A percentile compares a stretch with the other conserved stretches of the same genome.
These are phyloP conservation scores for Euleptes europaea DNA, from an alignment of 2,113 vertebrate species.

Conservation along the genomic window DNA sequence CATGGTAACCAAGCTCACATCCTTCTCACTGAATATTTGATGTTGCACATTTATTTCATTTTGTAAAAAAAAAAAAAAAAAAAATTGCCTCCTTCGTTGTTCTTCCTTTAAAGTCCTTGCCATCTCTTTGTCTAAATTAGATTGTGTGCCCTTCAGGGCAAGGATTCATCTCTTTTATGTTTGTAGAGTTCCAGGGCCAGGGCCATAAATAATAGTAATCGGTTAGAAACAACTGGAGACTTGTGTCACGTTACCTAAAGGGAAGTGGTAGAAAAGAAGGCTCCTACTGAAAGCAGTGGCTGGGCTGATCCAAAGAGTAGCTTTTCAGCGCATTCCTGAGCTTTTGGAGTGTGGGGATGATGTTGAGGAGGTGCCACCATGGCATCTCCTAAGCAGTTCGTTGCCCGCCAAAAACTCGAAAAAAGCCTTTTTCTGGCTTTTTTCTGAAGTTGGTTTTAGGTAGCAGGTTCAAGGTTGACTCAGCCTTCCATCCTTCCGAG, in stretches of 20 bases:
- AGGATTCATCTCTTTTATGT: constrained; percentile 16
- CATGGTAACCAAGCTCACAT: background rate
- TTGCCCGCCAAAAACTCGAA: too few species aligned
- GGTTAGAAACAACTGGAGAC: background rate
- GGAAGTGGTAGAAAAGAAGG: background rate
- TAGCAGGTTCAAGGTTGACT: too few species aligned
- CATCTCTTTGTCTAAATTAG: background rate
- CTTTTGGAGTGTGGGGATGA: too few species aligned
- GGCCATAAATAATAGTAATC: constrained; percentile 16
- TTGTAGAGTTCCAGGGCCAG: background rate
- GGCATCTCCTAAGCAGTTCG: too few species aligned
- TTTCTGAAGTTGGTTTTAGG: too few species aligned
- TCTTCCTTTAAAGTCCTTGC: background rate
- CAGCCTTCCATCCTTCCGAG: too few species aligned
- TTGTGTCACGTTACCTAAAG: constrained; percentile 30
- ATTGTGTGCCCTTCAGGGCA: constrained; percentile 12
- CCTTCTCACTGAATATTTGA: background rate
- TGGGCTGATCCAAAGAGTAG: background rate
- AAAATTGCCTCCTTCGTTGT: background rate
- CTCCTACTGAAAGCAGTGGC: background rate
- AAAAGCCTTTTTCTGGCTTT: too few species aligned
- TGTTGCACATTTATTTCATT: constrained; percentile 1
- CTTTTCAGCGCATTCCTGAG: too few species aligned
- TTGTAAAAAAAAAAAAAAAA: background rate
- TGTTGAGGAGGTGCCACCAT: too few species aligned